phyloP scores from a whole-genome alignment of 1,140 invertebrate genomes.

The Drosophila tropicalis region DNA sequence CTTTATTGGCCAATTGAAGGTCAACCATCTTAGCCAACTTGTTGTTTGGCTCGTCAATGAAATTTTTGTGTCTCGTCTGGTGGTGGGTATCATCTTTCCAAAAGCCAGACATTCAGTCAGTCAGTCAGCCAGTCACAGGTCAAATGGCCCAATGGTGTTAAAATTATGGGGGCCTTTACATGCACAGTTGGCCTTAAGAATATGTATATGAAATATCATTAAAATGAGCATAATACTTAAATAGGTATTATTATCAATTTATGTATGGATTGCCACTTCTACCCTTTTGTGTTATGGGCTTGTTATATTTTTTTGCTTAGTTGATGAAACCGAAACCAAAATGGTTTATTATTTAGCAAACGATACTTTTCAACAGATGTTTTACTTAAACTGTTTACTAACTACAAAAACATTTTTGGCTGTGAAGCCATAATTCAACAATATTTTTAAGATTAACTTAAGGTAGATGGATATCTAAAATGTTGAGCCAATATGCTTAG shows the following conservation, averaged over 20 bases:
- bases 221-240: slow-evolving; percentile 56
- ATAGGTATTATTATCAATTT: slow-evolving; percentile 44
- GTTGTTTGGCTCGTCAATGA: slow-evolving; percentile 44
- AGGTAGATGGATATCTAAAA: too few relatives aligned
- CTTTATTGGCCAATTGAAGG: slow-evolving; percentile 79
- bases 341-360: background rate
- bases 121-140: slow-evolving; percentile 45
- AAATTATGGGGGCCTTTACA: slow-evolving; percentile 60
- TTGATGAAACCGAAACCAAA: background rate
- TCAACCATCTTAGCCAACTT: slow-evolving; percentile 54
- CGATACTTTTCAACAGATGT: background rate
- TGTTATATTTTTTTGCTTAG: background rate
- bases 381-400: background rate
- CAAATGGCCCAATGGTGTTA: slow-evolving; percentile 66
- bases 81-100: slow-evolving; percentile 57
- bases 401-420: background rate
- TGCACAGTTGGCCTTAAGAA: slow-evolving; percentile 62
- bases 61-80: slow-evolving; percentile 30
- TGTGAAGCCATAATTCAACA: background rate
- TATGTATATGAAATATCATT: slow-evolving; percentile 46
- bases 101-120: slow-evolving; percentile 22
- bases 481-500: too few relatives aligned
- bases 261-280: slow-evolving; percentile 25
- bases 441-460: background rate
- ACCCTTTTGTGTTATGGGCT: background rate